Evolutionary conservation across 2,888 invertebrate species (phyloP), one percentile per base, ranked within the genome.

Genomic region (Epinotia ramella): DNA sequence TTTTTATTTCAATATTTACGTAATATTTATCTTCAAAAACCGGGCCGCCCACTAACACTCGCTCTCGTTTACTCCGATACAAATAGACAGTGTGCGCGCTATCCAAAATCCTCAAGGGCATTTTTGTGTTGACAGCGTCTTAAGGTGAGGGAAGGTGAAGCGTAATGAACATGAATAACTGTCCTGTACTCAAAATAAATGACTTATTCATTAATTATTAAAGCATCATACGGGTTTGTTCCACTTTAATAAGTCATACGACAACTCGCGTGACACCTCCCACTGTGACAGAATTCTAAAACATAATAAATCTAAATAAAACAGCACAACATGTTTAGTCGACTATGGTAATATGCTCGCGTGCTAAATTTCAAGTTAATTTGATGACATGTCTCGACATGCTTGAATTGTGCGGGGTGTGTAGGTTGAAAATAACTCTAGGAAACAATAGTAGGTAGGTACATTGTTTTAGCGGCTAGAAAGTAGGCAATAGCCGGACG

Each of bases 201-300:
- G 40, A 60, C 33, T 24, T 24, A 33, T 16, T 62, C 62, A 62
- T 62, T 62, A 28, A 62, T 62, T 62, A 62, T 62, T 16, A 33
- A 62, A 62, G 33, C n/a, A 33, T 62, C 62, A 62, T n/a, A 24
- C 59, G 24, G 57, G 68, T 44, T 68, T 46, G 11, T 59, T 46
- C 40, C 24, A 69, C 69, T 69, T 11, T 33, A 28, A 44, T 59
- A 59, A 59, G 69, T 44, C 44, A 57, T 59, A 60, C n/a, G 69
- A 60, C 44, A 28, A 20, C 59, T n/a, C 69, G 69, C 69, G 69
- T 69, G 69, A 40, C 46, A 28, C 69, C 59, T 44, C 66, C 69
- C 16, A 59, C 69, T 20, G 69, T 24, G 59, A 66, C 33, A 20
- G 53, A 44, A 46, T 60, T n/a, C 24, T 20, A 60, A 69, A 59